Conservation (phyloP, 2,797 vertebrate genomes). For the Pagetopsis macropterus region DNA sequence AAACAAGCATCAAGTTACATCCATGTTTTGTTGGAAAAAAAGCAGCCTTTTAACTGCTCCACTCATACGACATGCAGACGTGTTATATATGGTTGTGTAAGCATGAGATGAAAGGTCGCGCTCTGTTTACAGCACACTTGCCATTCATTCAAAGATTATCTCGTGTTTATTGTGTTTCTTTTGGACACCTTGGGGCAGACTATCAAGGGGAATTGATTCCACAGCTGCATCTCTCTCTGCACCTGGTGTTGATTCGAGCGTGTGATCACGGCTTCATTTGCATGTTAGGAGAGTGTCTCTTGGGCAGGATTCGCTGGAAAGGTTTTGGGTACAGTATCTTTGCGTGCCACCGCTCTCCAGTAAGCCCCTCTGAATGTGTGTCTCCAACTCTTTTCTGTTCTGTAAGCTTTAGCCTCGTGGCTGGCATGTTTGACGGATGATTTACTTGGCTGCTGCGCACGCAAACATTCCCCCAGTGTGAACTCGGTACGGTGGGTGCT, state of each 20-base stretch:
- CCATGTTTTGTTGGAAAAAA: constrained; percentile 11
- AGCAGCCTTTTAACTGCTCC: neutral
- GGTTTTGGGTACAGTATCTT: constrained; percentile 44
- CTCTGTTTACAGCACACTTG: constrained; percentile 40
- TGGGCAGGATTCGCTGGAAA: constrained; percentile 18
- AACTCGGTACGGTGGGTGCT: constrained; percentile 29
- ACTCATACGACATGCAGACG: constrained; percentile 21
- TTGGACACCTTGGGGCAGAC: neutral
- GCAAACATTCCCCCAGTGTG: constrained; percentile 58
- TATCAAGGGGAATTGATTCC: neutral
- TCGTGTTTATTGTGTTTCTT: neutral
- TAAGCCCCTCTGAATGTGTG: constrained; percentile 66
- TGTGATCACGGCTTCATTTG: neutral
- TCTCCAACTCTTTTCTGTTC: constrained; percentile 45
- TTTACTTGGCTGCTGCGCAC: constrained; percentile 59
- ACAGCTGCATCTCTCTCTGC: neutral
- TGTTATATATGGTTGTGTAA: constrained; percentile 30
- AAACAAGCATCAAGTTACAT: constrained; percentile 14
- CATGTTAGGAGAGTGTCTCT: constrained; percentile 7
- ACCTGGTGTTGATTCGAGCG: constrained; percentile 22
- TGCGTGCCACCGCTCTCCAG: constrained; percentile 40
- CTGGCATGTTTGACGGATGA: constrained; percentile 65
- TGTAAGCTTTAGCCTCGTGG: constrained; percentile 67
- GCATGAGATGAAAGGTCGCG: constrained; percentile 42
- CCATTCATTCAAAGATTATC: constrained; percentile 17